These are phyloP conservation scores for Sitobion miscanthi DNA, from an alignment of 1,140 invertebrate genomes.

Conservation along the genomic window DNA sequence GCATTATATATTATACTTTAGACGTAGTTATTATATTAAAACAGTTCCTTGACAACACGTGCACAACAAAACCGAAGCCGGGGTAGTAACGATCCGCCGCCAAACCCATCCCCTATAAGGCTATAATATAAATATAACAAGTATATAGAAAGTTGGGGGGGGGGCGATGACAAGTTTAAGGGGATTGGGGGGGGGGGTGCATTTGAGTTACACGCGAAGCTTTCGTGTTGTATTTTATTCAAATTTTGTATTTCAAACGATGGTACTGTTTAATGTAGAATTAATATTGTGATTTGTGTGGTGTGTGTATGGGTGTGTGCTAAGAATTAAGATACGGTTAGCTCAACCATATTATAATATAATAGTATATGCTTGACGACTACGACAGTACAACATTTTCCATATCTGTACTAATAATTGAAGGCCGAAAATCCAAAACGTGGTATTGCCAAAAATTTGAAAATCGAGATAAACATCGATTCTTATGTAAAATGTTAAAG, in stretches of 20 bases:
- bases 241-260: neutral
- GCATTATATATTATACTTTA: neutral
- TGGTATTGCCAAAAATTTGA: no score
- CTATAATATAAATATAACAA: neutral
- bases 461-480: no score
- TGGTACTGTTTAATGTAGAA: neutral
- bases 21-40: neutral
- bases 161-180: neutral
- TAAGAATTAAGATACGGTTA: neutral
- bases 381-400: no score
- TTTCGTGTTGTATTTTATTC: neutral
- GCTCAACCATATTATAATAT: no score
- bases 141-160: no score
- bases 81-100: neutral
- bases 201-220: neutral
- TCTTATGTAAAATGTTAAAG: no score
- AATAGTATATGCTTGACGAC: no score
- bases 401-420: no score
- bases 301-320: neutral
- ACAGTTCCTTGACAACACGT: neutral
- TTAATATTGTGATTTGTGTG: neutral
- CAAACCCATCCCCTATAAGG: neutral
- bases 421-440: no score
- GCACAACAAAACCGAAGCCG: neutral
- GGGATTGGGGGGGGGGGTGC: no score